Conservation (phyloP, 2,113 vertebrate genomes). For the Morone saxatilis region DNA sequence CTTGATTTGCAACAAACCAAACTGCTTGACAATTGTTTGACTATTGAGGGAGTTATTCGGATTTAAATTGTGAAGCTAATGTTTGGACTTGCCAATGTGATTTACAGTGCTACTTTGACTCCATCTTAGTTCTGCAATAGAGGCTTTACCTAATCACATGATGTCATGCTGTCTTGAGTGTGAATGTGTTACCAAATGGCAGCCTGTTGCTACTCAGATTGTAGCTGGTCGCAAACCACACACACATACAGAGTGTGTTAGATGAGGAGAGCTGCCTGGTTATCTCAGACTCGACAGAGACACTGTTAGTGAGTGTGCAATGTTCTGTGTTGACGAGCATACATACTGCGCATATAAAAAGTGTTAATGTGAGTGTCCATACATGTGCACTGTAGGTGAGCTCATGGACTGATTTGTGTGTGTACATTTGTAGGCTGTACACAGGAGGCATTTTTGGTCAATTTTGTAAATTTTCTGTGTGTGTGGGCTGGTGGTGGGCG, state of each 20-base stretch:
- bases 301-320: not conserved
- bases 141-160: slow-evolving; percentile 30
- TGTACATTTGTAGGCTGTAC: slow-evolving; percentile 23
- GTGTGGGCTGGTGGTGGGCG: slow-evolving; percentile 55
- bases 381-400: slow-evolving; percentile 25
- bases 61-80: not conserved
- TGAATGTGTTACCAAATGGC: slow-evolving; percentile 24
- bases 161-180: slow-evolving; percentile 33
- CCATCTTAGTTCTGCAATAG: slow-evolving; percentile 4
- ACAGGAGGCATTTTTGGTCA: not conserved
- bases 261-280: slow-evolving; percentile 24
- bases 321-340: slow-evolving; percentile 11
- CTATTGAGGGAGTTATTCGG: too few species aligned
- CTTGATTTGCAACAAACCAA: too few species aligned
- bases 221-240: slow-evolving; percentile 16
- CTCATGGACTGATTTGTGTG: slow-evolving; percentile 32
- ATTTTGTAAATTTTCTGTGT: not conserved
- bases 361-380: slow-evolving; percentile 22
- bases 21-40: too few species aligned
- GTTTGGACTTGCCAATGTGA: slow-evolving; percentile 1
- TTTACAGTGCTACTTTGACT: slow-evolving; percentile 5
- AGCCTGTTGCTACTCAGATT: slow-evolving; percentile 45
- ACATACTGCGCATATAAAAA: not conserved
- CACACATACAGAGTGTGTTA: slow-evolving; percentile 9
- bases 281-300: slow-evolving; percentile 48